Base-by-base conservation (phyloP, 1,140 invertebrate species). In the Leptinotarsa defecta region DNA sequence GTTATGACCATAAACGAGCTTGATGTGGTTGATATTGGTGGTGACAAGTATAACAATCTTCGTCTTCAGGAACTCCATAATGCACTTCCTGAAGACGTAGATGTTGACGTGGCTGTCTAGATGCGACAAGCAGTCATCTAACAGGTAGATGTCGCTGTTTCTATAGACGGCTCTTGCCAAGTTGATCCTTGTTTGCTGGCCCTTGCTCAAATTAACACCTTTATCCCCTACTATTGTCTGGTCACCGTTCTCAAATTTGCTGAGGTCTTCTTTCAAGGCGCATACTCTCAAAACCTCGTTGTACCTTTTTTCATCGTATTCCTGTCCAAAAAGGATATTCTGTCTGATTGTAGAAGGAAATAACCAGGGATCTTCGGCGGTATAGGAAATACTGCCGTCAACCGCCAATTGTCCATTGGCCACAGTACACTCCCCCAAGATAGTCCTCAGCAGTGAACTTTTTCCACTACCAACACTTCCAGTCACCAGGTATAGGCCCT, bases 141-240 rank as follows among this genome's bases (percentile, higher is more conserved):
- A 84, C 0, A 96, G 85, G 81, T 94, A 95, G 65, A 95, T 90
- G 80, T 94, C 92, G 8, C 92, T 91, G 84, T 92, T 89, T 70
- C 90, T 89, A 85, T 96, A 96, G 4, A 96, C 88, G 15, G 94
- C 91, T 68, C 95, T 90, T 0, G 95, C 95, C 48, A 97, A 86
- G 83, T 94, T 96, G 6, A 98, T 94, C 80, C 96, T 90, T 0
- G 96, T 95, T 80, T 95, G 92, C 86, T 98, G 97, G 64, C 97
- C 95, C 57, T 94, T 94, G 79, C 92, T 94, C 3, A 95, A 85
- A 48, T 91, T 91, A 6, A 91, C 88, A 69, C 95, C 95, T 85
- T 91, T 89, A 81, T 97, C 95, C 48, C 94, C 94, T 3, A 96
- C 92, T 17, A 94, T 85, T 0, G 94, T 95, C 78, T 90, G 87